Evolutionary conservation across 2,888 invertebrate species (phyloP).

Genomic region (Sipha maydis): DNA sequence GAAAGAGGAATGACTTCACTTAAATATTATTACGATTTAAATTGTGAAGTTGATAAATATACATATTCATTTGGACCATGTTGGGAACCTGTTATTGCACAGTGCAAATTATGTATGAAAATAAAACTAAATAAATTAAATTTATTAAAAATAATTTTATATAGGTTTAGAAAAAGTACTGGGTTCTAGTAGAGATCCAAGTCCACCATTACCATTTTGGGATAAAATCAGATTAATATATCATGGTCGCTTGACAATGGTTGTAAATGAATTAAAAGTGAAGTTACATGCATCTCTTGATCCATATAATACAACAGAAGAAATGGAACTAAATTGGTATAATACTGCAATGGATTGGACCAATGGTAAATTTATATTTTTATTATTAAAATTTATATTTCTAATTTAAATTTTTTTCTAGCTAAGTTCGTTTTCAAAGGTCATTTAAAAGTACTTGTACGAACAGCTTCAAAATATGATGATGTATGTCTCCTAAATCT

Average conservation of each 20-base stretch:
- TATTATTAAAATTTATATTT: neutral
- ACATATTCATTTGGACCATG: constrained; percentile 98
- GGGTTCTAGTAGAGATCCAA: constrained; percentile 90
- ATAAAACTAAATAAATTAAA: neutral
- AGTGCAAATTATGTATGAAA: constrained; percentile 79
- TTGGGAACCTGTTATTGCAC: constrained; percentile 97
- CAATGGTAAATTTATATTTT: constrained; percentile 73
- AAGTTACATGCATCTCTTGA: constrained; percentile 94
- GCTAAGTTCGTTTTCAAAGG: constrained; percentile 90
- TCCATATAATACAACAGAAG: constrained; percentile 98
- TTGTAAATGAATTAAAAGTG: constrained; percentile 87
- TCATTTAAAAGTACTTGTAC: constrained; percentile 91
- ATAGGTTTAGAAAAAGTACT: constrained; percentile 86
- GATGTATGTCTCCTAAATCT: constrained; percentile 93
- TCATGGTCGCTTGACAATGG: constrained; percentile 91
- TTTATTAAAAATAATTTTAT: constrained; percentile 62
- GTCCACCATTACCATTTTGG: constrained; percentile 95
- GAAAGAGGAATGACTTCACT: constrained; percentile 93
- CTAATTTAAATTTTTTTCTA: constrained; percentile 67
- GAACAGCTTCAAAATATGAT: constrained; percentile 98
- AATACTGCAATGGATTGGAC: constrained; percentile 96
- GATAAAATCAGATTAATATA: constrained; percentile 92
- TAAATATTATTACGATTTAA: constrained; percentile 97
- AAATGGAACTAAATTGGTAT: constrained; percentile 97
- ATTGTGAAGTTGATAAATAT: constrained; percentile 89